phyloP scores from a whole-genome alignment of 2,888 invertebrate species.

The Cremastinae sp. region DNA sequence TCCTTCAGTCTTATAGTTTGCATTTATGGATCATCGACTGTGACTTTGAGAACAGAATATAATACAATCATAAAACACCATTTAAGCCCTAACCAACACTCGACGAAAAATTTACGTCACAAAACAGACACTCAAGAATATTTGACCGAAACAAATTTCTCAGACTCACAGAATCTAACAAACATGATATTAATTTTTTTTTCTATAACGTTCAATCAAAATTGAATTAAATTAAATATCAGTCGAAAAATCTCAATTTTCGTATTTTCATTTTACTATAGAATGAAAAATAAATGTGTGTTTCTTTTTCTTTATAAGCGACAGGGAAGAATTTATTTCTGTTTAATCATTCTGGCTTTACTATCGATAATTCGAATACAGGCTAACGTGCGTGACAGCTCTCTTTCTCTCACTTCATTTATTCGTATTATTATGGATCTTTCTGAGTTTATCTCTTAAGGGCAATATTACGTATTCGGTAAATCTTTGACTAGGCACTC shows the following conservation, averaged over 20 bases:
- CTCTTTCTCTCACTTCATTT: slow-evolving; percentile 6
- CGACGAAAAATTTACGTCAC: neutral
- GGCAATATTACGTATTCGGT: slow-evolving; percentile 57
- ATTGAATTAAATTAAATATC: too few species aligned
- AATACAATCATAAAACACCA: slow-evolving; percentile 17
- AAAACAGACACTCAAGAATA: too few species aligned
- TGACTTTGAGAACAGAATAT: slow-evolving; percentile 13
- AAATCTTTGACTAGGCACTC: slow-evolving; percentile 68
- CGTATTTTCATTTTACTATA: neutral
- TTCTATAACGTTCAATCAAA: too few species aligned
- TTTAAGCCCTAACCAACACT: neutral
- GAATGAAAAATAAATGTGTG: neutral
- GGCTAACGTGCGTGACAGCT: slow-evolving; percentile 26
- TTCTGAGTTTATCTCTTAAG: slow-evolving; percentile 15
- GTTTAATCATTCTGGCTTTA: slow-evolving; percentile 1
- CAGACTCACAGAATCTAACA: neutral
- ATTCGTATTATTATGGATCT: slow-evolving; percentile 28
- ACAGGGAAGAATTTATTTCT: slow-evolving; percentile 17
- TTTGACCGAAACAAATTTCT: too few species aligned
- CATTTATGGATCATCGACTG: slow-evolving; percentile 50
- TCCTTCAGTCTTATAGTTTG: slow-evolving; percentile 65
- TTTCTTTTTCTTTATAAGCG: slow-evolving; percentile 22
- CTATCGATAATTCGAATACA: slow-evolving; percentile 18
- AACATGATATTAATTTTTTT: neutral
- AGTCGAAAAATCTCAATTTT: neutral